These are phyloP conservation scores for Lutjanus campechanus DNA, from an alignment of 2,797 vertebrate genomes.

Conservation along the genomic window DNA sequence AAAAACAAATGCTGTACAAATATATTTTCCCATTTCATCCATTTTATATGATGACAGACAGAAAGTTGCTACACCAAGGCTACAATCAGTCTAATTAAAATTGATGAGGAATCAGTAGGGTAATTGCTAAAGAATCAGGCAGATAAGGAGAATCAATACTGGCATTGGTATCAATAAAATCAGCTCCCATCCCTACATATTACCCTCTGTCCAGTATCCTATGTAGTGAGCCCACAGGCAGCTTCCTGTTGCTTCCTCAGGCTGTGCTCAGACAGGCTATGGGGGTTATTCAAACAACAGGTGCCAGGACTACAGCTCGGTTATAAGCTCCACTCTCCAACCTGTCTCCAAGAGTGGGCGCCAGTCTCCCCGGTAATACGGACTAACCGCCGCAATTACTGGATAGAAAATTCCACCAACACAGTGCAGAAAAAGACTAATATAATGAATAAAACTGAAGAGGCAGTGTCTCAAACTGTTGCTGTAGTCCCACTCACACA, in stretches of 20 bases:
- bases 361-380: constrained; percentile 10
- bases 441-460: constrained; percentile 28
- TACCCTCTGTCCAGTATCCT: constrained; percentile 23
- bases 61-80: no score
- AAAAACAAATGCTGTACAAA: no score
- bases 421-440: constrained; percentile 23
- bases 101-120: no score
- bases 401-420: constrained; percentile 20
- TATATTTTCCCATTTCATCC: no score
- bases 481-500: constrained; percentile 18
- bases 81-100: no score
- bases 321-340: constrained; percentile 8
- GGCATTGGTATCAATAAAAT: no score
- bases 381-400: constrained; percentile 31
- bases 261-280: constrained; percentile 25
- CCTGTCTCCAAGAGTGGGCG: constrained; percentile 31
- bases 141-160: no score
- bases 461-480: constrained; percentile 16
- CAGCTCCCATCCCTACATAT: no score
- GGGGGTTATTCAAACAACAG: constrained; percentile 5
- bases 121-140: no score
- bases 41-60: no score
- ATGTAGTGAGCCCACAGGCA: constrained; percentile 34
- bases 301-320: constrained; percentile 31
- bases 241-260: constrained; percentile 40